These are phyloP conservation scores for Campylomormyrus numenius DNA, from an alignment of 2,113 vertebrate species.

Conservation along the genomic window DNA sequence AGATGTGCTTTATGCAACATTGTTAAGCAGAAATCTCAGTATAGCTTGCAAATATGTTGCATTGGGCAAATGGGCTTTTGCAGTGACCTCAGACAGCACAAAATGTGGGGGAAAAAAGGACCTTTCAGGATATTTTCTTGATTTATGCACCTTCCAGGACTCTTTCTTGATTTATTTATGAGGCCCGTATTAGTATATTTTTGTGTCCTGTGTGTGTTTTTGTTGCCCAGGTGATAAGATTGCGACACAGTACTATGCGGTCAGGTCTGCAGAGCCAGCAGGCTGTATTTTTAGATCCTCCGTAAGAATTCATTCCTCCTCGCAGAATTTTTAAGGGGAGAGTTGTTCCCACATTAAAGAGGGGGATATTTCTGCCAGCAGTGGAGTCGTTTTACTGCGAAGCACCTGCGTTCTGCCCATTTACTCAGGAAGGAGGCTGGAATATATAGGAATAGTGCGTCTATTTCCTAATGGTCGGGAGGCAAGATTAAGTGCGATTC, in stretches of 20 bases:
- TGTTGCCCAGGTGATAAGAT: background rate
- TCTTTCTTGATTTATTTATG: background rate
- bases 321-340: background rate
- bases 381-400: background rate
- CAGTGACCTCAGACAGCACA: background rate
- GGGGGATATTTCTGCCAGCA: background rate
- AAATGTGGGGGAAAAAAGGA: background rate
- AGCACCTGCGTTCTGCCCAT: background rate
- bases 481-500: background rate
- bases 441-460: background rate
- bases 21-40: background rate
- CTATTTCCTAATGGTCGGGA: background rate
- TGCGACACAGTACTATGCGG: background rate
- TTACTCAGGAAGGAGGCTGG: background rate
- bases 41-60: background rate
- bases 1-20: background rate
- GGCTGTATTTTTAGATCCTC: background rate
- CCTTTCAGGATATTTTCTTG: background rate
- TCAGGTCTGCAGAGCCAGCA: background rate
- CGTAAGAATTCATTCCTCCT: background rate
- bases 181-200: background rate
- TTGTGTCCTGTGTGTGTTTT: background rate
- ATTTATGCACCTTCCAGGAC: background rate
- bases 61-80: background rate
- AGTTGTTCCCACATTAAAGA: background rate